Evolutionary conservation across 1,140 invertebrate genomes (phyloP).

Genomic region (Drusus annulatus): DNA sequence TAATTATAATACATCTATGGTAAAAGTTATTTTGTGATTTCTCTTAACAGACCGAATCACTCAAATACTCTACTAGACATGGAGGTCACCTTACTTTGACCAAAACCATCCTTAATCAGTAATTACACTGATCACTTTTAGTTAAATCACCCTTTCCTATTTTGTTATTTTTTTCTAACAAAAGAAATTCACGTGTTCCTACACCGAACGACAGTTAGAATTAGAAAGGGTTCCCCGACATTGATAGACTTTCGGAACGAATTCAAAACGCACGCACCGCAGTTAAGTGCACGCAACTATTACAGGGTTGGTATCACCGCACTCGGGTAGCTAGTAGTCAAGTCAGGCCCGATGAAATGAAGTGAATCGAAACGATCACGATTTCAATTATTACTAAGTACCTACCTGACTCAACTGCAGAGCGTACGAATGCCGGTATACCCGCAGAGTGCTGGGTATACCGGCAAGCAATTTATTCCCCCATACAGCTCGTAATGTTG

Average conservation of each 20-base stretch:
- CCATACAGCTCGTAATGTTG: background rate
- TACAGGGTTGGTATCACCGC: background rate
- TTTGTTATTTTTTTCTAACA: no score
- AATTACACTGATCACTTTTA: no score
- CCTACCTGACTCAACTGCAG: no score
- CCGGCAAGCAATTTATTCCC: constrained; percentile 13
- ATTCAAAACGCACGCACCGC: constrained; percentile 3
- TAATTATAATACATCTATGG: no score
- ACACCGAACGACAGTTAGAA: background rate
- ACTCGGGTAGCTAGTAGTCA: background rate
- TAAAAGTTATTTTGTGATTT: no score
- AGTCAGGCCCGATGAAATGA: constrained; percentile 2
- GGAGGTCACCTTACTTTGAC: no score
- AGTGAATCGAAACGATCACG: constrained; percentile 15
- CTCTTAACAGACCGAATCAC: no score
- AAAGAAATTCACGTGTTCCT: no score
- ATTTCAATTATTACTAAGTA: constrained; percentile 24
- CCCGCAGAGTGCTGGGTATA: background rate
- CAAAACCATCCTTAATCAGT: no score
- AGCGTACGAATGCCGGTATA: no score
- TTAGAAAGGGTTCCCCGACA: constrained; percentile 7
- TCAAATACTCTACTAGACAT: no score
- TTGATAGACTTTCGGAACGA: background rate
- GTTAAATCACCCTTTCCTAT: no score
- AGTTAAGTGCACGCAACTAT: constrained; percentile 7